Evolutionary conservation across 2,888 invertebrate species (phyloP).

Genomic region (Pheosia tremula): DNA sequence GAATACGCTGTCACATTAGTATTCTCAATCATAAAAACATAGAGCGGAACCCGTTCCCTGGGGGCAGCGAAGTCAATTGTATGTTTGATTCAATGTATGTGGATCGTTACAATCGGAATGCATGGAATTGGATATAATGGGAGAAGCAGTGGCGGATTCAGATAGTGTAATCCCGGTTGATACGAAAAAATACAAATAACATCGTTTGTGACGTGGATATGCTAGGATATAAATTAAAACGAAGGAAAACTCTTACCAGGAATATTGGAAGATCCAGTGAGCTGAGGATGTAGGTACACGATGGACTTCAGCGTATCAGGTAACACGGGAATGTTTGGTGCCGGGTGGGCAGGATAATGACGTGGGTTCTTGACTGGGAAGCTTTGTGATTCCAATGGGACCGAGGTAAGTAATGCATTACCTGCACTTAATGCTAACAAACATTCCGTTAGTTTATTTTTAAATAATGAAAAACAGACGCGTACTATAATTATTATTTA

Average conservation of each 20-base stretch:
- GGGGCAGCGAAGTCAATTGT: conserved; percentile 25
- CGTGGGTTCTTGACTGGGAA: conserved; percentile 79
- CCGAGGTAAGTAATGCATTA: conserved; percentile 50
- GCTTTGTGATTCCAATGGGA: conserved; percentile 54
- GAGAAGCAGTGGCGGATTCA: conserved; percentile 38
- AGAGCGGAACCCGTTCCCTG: conserved; percentile 36
- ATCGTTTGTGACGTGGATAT: conserved; percentile 47
- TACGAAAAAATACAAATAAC: conserved; percentile 14
- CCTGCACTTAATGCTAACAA: conserved; percentile 55
- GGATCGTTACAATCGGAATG: conserved; percentile 37
- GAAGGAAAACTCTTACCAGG: conserved; percentile 83
- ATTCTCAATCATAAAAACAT: conserved; percentile 17
- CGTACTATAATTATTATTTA: conserved; percentile 66
- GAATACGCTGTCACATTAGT: not conserved
- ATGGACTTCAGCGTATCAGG: conserved; percentile 75
- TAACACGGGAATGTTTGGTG: conserved; percentile 77
- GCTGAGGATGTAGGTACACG: conserved; percentile 81
- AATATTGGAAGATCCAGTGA: conserved; percentile 78
- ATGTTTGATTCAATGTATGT: conserved; percentile 20
- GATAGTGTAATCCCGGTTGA: conserved; percentile 23
- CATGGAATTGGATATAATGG: conserved; percentile 54
- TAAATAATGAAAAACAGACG: conserved; percentile 52
- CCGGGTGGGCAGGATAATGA: conserved; percentile 75
- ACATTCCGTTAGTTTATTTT: conserved; percentile 26
- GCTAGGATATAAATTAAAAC: conserved; percentile 76